Base-by-base conservation (phyloP, 2,888 invertebrate species). In the Hirtodrosophila cameraria region DNA sequence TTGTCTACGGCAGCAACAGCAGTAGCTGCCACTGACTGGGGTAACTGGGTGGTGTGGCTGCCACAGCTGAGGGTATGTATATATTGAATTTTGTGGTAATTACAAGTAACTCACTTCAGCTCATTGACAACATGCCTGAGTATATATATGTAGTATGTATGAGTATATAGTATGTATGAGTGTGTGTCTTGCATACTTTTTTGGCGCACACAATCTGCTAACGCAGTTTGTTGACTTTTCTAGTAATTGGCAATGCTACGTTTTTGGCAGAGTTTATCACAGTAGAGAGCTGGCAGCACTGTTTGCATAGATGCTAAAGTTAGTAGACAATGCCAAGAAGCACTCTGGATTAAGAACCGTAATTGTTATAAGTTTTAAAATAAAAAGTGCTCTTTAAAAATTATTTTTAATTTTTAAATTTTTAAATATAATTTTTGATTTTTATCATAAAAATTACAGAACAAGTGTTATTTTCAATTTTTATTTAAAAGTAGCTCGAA, bases 81-180 rank as follows among this genome's bases (percentile, higher is more conserved):
- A 76, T 86, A 80, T 81, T 86, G 84, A 81, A 81, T 74, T 81
- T 76, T 86, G 86, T 76, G 81, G 86, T 81, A 81, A 86, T 81
- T 81, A 81, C 81, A 80, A 86, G 84, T 80, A 74, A 83, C 86
- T 86, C 68, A 76, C 80, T 86, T 63, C 66, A 76, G 77, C 66
- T 68, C 81, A 80, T 74, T 76, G 74, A 66, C 71, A 63, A 57
- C 39, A 54, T 50, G 16, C 28, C 20, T 31, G 27, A 38, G 35
- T 23, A 12, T 27, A 28, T 16, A 18, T 28, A 12, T 38, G 23
- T 30, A n/a, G 12, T 18, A 13, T 33, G 15, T 33, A 8, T 18
- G 5, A 42, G 36, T n/a, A 5, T 52, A n/a, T n/a, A n/a, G n/a
- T n/a, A 9, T 35, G 11, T 15, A 6, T 16, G 9, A 31, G n/a